Base-by-base conservation (phyloP, 2,797 vertebrate genomes). In the Onychomys arenicola region DNA sequence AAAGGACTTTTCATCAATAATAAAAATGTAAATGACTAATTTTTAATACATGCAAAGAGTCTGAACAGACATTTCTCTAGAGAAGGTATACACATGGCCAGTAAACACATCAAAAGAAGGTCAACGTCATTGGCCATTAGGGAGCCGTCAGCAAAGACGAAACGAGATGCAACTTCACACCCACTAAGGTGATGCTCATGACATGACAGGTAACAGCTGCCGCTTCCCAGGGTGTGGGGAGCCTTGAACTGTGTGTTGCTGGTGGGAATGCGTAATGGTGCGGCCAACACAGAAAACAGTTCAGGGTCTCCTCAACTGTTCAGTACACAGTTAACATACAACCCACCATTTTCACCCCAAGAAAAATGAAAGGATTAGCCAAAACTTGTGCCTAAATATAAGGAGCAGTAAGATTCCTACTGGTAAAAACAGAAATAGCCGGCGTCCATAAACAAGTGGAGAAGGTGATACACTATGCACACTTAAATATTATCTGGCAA, bases 41-140 rank as follows among this genome's bases (percentile, higher is more conserved):
- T 96, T 96, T 95, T 90, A 90, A 63, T 73, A 82, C 85, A 59
- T 43, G 4, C n/a, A 91, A 92, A 85, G 46, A n/a, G 23, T 80
- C 23, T 93, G 67, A 93, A 77, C n/a, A 93, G 77, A 88, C 57
- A 93, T 84, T 95, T 95, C 63, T 95, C 19, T 49, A 89, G 88
- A 96, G 43, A 93, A 95, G 82, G 92, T 46, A 77, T 59, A 87
- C 12, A 90, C 11, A 77, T 43, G 55, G 27, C 13, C 67, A 93
- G 69, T 65, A 94, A 90, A 25, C 29, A 93, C 52, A 81, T 65
- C 43, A 87, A 90, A 92, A 90, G 65, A 95, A 43, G 90, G 2
- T 91, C 69, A 73, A 52, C 12, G 37, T 84, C 84, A 77, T 95
- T 61, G 59, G 71, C 37, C 78, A 57, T 49, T 55, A 71, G 55